Evolutionary conservation across 2,797 vertebrate species (phyloP), one percentile per base, ranked within the genome.

Genomic region (Mus minutoides): DNA sequence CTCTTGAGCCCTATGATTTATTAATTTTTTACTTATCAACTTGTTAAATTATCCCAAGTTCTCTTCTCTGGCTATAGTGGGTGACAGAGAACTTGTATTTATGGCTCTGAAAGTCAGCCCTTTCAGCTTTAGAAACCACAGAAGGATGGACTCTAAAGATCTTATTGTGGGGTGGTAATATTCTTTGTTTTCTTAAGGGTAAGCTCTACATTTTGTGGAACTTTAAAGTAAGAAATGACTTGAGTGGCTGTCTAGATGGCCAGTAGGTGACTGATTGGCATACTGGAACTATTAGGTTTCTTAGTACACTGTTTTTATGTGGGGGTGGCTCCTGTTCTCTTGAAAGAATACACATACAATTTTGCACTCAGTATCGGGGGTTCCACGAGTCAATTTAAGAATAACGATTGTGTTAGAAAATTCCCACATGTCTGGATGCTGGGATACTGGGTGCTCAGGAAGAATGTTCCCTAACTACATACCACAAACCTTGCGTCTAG

Each of bases 31-130:
- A 49, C 13, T 64, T 49, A 67, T 80, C 82, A 84, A n/a, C 6
- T 64, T 34, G 31, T 90, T 87, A 87, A 92, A 85, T 84, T 80
- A 90, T 80, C 40, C 31, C 58, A 91, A 84, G 3, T 2, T 24
- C 37, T 85, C 76, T 92, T 93, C 37, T 73, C 14, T 1, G 87
- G 26, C 64, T 78, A 40, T 0, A 52, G 13, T 0, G 11, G 88
- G 17, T 97, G 69, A 92, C 14, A 56, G 19, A 69, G 19, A 40
- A 83, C 76, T 92, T 37, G 3, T 31, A 71, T 78, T 12, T 11
- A 19, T 80, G 87, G 11, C 90, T 92, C 78, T 93, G 54, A 71
- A 94, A 79, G 49, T 64, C 16, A 78, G n/a, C 62, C 11, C 76
- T 95, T 90, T 94, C 7, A n/a, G 71, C 3, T 87, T 58, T 91